Evolutionary conservation across 2,888 invertebrate genomes (phyloP).

Genomic region (Cantharis rufa): DNA sequence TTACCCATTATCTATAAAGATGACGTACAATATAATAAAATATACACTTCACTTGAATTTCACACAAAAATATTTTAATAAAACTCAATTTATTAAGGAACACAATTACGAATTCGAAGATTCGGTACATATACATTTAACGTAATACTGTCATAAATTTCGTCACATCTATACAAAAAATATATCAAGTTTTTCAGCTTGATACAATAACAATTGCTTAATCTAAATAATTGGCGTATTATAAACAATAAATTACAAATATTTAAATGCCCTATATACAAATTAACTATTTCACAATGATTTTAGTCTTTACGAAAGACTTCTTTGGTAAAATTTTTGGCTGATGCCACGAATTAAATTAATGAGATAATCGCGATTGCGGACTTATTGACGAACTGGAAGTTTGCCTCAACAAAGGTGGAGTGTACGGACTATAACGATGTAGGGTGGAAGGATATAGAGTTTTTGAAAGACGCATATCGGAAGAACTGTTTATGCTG

Average conservation of each 20-base stretch:
- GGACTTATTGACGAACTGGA: conserved; percentile 38
- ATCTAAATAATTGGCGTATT: conserved; percentile 12
- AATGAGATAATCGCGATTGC: conserved; percentile 39
- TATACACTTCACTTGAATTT: conserved; percentile 25
- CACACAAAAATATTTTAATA: conserved; percentile 18
- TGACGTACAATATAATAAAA: conserved; percentile 23
- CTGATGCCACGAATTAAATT: conserved; percentile 22
- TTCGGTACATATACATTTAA: conserved; percentile 4
- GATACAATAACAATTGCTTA: conserved; percentile 22
- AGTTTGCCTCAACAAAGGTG: conserved; percentile 39
- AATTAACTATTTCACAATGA: conserved; percentile 29
- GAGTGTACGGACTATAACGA: conserved; percentile 56
- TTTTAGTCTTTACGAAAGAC: conserved; percentile 27
- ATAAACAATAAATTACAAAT: conserved; percentile 35
- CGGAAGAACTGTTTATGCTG: conserved; percentile 47
- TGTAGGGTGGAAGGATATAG: conserved; percentile 55
- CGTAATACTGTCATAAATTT: conserved; percentile 38
- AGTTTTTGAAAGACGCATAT: conserved; percentile 56
- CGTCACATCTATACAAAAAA: conserved; percentile 37
- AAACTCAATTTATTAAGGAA: conserved; percentile 22
- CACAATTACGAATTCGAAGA: conserved; percentile 14
- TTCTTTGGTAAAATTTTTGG: conserved; percentile 32
- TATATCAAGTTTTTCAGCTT: conserved; percentile 36
- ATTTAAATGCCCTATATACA: conserved; percentile 31
- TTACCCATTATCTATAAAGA: conserved; percentile 17